Conservation (phyloP, 2,888 invertebrate genomes). For the Apocheima hispidaria region DNA sequence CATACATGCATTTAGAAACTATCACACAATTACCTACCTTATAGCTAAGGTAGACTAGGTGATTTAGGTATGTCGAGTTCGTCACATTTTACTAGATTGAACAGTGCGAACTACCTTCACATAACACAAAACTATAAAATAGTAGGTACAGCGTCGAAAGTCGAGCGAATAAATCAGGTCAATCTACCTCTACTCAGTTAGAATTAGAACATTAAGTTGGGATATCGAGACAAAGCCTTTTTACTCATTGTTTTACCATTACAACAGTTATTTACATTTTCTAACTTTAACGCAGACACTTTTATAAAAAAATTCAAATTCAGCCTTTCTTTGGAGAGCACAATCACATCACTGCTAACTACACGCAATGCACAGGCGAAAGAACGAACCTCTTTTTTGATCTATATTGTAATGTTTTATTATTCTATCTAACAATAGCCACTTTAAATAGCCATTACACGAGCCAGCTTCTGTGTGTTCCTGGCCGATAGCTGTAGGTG, state of each 20-base stretch:
- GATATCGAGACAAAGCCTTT: constrained; percentile 57
- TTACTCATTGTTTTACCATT: constrained; percentile 46
- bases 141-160: neutral
- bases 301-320: constrained; percentile 60
- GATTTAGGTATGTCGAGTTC: neutral
- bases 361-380: constrained; percentile 19
- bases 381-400: constrained; percentile 17
- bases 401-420: constrained; percentile 20
- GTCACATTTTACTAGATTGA: neutral
- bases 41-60: neutral
- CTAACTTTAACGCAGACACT: constrained; percentile 49
- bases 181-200: constrained; percentile 6
- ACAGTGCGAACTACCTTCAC: neutral
- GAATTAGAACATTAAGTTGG: constrained; percentile 15
- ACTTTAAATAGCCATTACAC: too few species aligned
- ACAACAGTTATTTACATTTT: constrained; percentile 70
- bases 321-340: constrained; percentile 64
- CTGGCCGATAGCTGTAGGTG: neutral
- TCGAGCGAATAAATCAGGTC: neutral
- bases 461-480: neutral
- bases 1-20: too few species aligned
- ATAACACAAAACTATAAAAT: neutral
- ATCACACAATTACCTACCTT: neutral
- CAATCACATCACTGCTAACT: constrained; percentile 28
- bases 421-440: constrained; percentile 27